Evolutionary conservation across 2,113 vertebrate genomes (phyloP), one percentile per base, ranked within the genome.

Genomic region (Stercorarius parasiticus): DNA sequence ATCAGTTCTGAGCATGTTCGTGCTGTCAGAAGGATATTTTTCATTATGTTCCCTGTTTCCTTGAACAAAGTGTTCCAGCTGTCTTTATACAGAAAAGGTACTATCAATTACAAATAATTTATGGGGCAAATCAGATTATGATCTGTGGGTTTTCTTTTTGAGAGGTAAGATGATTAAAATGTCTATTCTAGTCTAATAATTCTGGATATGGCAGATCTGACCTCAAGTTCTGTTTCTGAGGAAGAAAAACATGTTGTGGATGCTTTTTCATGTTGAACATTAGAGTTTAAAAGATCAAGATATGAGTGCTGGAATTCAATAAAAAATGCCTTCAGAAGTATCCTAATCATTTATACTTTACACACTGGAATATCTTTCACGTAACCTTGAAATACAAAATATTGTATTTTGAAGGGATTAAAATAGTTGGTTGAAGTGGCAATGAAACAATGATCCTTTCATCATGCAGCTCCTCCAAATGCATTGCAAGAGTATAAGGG

Each of bases 41-140:
- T 94, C 72, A 82, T 91, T 17, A 11, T 67, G 69, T 93, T 93
- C 36, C 56, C 4, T 0, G 6, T 86, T 95, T 86, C 50, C 25
- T 83, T 87, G 80, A 71, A 86, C 81, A 67, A 82, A 87, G 32
- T 84, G 50, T 94, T 83, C 80, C 80, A 88, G 29, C 38, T 94
- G 59, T 74, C 93, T 94, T 85, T 78, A 52, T 64, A 40, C 61
- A 52, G 65, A 76, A 72, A 52, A 84, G 34, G 78, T 91, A 70
- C 36, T n/a, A 73, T 93, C 69, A 94, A 70, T 83, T 96, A 79
- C 64, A 92, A 73, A 36, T 82, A 82, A 91, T 96, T 92, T 90
- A 65, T 14, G n/a, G 50, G 45, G 38, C 62, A 80, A 90, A 92
- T 88, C 34, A 81, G 80, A 70, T 93, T 73, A 82, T 83, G 79